These are phyloP conservation scores for Melanotaenia pygmaea DNA, from an alignment of 2,797 vertebrate genomes.

Conservation along the genomic window DNA sequence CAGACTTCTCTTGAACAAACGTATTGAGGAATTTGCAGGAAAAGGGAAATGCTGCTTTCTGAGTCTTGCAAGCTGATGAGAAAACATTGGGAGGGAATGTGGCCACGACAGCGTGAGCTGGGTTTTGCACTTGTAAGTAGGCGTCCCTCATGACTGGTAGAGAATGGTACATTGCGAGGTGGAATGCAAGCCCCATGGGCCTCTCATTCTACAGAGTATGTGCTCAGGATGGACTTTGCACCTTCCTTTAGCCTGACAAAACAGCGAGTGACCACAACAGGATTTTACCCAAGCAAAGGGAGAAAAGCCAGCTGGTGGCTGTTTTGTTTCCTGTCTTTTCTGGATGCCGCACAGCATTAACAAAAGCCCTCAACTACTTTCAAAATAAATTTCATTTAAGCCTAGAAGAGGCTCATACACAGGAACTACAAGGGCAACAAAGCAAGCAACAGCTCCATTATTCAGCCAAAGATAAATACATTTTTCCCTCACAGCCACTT, in stretches of 20 bases:
- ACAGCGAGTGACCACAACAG: conserved; percentile 57
- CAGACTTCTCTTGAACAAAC: conserved; percentile 45
- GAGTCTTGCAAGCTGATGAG: conserved; percentile 48
- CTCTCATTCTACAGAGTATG: conserved; percentile 31
- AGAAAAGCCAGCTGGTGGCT: conserved; percentile 37
- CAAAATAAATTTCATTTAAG: conserved; percentile 56
- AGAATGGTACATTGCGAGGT: conserved; percentile 69
- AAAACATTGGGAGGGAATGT: conserved; percentile 45
- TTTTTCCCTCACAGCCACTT: conserved; percentile 25
- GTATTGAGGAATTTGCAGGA: conserved; percentile 62
- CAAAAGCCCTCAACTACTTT: conserved; percentile 56
- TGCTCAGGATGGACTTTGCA: conserved; percentile 65
- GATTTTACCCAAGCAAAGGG: conserved; percentile 48
- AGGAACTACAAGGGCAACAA: conserved; percentile 52
- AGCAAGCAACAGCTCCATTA: conserved; percentile 40
- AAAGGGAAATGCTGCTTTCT: conserved; percentile 63
- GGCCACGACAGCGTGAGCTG: conserved; percentile 8
- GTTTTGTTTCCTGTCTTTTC: conserved; percentile 62
- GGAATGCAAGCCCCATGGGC: conserved; percentile 64
- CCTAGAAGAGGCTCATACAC: conserved; percentile 35
- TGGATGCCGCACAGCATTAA: conserved; percentile 61
- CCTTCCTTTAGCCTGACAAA: conserved; percentile 52
- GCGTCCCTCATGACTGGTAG: conserved; percentile 69
- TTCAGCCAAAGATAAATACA: conserved; percentile 48
- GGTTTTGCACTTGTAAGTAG: conserved; percentile 41